Conservation (phyloP, 2,113 vertebrate species). For the Toxostoma redivivum region DNA sequence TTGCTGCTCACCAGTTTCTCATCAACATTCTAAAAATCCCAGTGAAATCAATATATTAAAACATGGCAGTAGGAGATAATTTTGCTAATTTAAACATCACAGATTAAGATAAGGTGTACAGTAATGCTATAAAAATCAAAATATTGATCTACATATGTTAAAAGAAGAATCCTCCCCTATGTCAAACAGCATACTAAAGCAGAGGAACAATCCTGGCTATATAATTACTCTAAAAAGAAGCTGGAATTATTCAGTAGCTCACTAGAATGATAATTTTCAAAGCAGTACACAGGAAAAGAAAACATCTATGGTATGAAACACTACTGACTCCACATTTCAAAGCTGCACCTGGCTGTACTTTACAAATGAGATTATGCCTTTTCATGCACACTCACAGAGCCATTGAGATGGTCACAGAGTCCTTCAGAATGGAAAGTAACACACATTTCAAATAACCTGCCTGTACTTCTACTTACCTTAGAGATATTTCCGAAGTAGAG, state of each 20-base stretch:
- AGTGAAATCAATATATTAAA: slow-evolving; percentile 3
- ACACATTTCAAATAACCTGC: not conserved
- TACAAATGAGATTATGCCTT: not conserved
- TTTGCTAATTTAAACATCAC: not conserved
- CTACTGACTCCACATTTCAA: not conserved
- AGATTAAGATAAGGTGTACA: not conserved
- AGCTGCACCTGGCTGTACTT: not conserved
- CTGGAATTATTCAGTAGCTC: not conserved
- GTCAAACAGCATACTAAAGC: not conserved
- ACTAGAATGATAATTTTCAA: not conserved
- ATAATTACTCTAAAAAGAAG: not conserved
- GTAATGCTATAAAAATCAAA: not conserved
- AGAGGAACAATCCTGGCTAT: not conserved
- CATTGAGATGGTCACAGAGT: not conserved
- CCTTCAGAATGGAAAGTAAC: not conserved
- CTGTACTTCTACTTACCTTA: not conserved
- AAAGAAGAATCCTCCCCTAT: not conserved
- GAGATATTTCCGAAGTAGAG: not conserved
- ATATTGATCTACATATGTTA: not conserved
- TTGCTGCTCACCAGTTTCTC: not conserved
- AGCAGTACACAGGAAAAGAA: not conserved
- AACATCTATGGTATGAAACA: not conserved
- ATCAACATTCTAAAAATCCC: not conserved
- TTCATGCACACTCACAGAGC: not conserved
- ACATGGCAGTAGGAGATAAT: not conserved